Conservation (phyloP, 2,888 invertebrate genomes). For the Dryomyza anilis region DNA sequence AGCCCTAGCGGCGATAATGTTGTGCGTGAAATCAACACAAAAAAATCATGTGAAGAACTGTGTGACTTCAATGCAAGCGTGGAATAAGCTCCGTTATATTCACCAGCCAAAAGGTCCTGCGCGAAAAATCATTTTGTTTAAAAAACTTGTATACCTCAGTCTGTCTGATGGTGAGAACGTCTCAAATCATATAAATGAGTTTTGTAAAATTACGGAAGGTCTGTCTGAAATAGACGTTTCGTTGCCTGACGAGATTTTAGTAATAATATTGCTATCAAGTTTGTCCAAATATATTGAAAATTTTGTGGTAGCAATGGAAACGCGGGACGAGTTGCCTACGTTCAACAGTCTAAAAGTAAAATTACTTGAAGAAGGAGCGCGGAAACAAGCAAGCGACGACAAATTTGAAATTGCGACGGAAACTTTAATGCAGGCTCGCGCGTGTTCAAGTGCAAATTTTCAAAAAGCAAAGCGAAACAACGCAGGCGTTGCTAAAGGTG, state of each 20-base stretch:
- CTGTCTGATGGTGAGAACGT: conserved; percentile 11
- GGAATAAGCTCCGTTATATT: not conserved
- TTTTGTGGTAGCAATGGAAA: conserved; percentile 28
- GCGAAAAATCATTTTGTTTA: conserved; percentile 22
- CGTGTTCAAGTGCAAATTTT: no score
- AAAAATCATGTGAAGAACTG: conserved; percentile 32
- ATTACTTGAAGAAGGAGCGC: conserved; percentile 30
- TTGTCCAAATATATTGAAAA: conserved; percentile 30
- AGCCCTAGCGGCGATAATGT: conserved; percentile 34
- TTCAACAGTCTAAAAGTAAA: conserved; percentile 30
- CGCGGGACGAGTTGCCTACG: conserved; percentile 28
- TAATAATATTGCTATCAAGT: conserved; percentile 28
- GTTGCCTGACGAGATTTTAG: conserved; percentile 1
- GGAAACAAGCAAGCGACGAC: no score
- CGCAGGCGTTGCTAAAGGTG: no score
- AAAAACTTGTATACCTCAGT: conserved; percentile 6
- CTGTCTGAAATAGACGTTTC: conserved; percentile 8
- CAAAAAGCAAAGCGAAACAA: no score
- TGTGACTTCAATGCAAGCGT: conserved; percentile 14
- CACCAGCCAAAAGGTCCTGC: not conserved
- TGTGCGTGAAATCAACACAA: conserved; percentile 35
- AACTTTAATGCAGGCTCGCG: no score
- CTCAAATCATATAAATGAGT: conserved; percentile 16
- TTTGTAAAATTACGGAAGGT: conserved; percentile 13
- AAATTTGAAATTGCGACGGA: no score